These are phyloP conservation scores for Todiramphus chloris DNA, from an alignment of 2,113 vertebrate species.

Conservation along the genomic window DNA sequence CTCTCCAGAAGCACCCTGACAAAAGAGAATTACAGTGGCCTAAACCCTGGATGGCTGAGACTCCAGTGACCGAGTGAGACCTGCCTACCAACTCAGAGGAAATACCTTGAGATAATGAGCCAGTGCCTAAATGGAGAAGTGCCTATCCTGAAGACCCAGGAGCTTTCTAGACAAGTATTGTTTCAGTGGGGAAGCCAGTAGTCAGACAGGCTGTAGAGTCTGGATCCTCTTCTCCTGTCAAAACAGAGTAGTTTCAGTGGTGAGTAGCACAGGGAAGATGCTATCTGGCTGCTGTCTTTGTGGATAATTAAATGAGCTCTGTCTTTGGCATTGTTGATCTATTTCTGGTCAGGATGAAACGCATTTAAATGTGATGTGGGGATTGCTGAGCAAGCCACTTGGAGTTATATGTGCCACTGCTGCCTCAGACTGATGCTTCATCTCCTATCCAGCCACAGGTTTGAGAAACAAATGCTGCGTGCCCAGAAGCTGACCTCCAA, in stretches of 20 bases:
- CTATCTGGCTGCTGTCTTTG: not conserved
- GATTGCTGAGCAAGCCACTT: slow-evolving; percentile 22
- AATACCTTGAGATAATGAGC: not conserved
- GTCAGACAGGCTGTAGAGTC: not conserved
- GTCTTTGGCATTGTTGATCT: slow-evolving; percentile 3
- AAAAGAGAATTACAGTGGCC: not conserved
- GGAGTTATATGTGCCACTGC: not conserved
- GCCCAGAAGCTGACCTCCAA: not conserved
- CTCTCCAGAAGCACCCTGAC: not conserved
- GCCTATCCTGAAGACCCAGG: not conserved
- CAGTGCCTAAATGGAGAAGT: not conserved
- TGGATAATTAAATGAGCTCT: not conserved
- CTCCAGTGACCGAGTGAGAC: not conserved
- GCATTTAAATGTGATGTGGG: not conserved
- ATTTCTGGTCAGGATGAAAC: not conserved
- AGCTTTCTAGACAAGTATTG: not conserved
- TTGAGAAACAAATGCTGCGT: not conserved
- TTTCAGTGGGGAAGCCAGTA: not conserved
- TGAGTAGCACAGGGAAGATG: not conserved
- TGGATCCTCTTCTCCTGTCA: not conserved
- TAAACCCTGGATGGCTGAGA: not conserved
- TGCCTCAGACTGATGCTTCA: not conserved
- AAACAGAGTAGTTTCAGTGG: not conserved
- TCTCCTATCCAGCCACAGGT: not conserved
- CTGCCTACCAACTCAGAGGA: not conserved